Evolutionary conservation across 2,113 vertebrate genomes (phyloP).

Genomic region (Ciconia stormi): DNA sequence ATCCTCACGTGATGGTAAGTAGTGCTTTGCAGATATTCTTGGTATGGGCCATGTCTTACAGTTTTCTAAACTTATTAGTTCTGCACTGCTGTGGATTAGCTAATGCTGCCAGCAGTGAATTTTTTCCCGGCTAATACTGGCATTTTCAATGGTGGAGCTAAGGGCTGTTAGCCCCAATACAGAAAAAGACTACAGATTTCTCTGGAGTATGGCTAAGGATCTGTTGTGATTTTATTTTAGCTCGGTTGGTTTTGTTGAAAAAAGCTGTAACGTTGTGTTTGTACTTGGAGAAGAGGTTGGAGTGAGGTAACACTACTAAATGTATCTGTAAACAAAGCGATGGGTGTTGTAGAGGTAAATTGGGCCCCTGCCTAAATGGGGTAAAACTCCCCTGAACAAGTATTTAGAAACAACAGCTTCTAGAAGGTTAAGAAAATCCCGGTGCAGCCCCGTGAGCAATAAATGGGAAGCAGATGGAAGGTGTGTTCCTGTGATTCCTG

Average conservation of each 20-base stretch:
- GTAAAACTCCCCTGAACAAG: not conserved
- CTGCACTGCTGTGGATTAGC: not conserved
- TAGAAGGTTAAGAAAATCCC: not conserved
- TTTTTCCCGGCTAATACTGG: not conserved
- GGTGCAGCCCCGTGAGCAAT: rapidly evolving
- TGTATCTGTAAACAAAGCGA: rapidly evolving
- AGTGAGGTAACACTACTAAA: rapidly evolving
- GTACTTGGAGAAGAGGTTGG: no score
- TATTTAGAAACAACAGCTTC: not conserved
- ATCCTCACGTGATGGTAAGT: rapidly evolving
- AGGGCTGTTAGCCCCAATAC: rapidly evolving
- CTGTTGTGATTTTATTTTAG: rapidly evolving
- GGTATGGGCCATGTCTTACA: not conserved
- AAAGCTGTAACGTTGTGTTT: rapidly evolving
- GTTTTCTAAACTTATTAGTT: not conserved
- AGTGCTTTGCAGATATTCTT: not conserved
- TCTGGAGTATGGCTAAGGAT: no score
- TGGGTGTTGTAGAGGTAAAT: rapidly evolving
- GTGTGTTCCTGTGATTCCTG: not conserved
- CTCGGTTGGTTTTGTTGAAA: not conserved
- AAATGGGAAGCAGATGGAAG: not conserved
- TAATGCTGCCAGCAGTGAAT: not conserved
- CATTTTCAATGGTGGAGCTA: not conserved
- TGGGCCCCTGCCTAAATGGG: no score
- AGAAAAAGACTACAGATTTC: rapidly evolving